phyloP scores from a whole-genome alignment of 2,888 invertebrate genomes.

The Diogma glabrata region DNA sequence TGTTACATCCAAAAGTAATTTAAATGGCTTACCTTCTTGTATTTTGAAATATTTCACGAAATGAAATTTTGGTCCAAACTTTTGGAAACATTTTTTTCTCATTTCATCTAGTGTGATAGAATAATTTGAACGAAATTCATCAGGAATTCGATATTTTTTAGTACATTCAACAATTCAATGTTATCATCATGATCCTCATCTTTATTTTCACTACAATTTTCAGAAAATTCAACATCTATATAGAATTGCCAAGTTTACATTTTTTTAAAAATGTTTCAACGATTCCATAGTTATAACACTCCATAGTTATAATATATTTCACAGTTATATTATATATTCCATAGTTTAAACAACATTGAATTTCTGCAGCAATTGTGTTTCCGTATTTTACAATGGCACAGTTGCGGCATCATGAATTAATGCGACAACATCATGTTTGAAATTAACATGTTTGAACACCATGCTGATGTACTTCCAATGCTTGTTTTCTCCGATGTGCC shows the following conservation, averaged over 20 bases:
- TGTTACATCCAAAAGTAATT: neutral
- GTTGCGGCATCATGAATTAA: neutral
- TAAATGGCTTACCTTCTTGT: neutral
- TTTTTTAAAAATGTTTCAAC: neutral
- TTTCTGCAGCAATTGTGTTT: slow-evolving; percentile 1
- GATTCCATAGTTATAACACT: too few species aligned
- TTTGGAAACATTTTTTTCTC: slow-evolving; percentile 3
- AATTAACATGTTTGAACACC: neutral
- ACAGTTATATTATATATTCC: neutral
- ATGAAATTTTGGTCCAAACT: neutral
- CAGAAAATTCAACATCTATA: neutral
- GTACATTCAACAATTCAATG: too few species aligned
- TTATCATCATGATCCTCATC: neutral
- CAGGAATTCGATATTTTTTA: neutral
- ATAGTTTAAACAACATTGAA: slow-evolving; percentile 1
- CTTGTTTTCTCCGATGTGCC: slow-evolving; percentile 3
- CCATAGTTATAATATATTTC: too few species aligned
- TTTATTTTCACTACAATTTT: neutral
- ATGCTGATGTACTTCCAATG: neutral
- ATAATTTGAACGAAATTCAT: neutral
- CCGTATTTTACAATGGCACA: slow-evolving; percentile 5
- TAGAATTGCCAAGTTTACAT: neutral
- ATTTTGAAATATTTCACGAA: neutral
- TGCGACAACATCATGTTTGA: neutral
- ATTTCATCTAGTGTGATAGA: neutral